A percentile compares a stretch with the other conserved stretches of the same genome.
Evolutionary conservation across 2,113 vertebrate genomes (phyloP).

Genomic region (Sylvietta virens): DNA sequence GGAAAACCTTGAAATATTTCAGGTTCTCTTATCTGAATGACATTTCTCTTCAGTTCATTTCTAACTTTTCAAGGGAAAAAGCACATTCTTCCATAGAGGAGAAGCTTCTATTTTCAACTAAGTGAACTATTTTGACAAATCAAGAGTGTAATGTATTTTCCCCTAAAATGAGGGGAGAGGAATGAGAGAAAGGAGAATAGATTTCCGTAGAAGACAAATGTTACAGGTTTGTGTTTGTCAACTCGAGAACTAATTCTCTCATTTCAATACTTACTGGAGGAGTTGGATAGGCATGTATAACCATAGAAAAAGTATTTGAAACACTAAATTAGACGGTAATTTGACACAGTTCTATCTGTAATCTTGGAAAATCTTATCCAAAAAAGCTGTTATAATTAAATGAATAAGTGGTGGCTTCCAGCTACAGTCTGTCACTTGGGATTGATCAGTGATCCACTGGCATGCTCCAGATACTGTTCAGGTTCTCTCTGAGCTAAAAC

Average conservation of each 20-base stretch:
- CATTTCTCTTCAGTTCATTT: not conserved
- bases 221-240: not conserved
- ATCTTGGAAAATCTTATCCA: constrained; percentile 37
- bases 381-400: not conserved
- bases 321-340: not conserved
- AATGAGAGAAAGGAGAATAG: not conserved
- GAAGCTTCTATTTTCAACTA: not conserved
- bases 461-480: not conserved
- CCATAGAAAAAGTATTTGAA: not conserved
- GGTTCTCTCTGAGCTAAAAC: not conserved
- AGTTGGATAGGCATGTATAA: not conserved
- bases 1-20: constrained; percentile 18
- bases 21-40: not conserved
- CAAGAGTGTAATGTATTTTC: not conserved
- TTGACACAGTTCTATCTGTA: not conserved
- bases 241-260: not conserved
- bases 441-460: not conserved
- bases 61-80: not conserved
- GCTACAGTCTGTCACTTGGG: not conserved
- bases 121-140: not conserved
- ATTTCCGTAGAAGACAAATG: not conserved
- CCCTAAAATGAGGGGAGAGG: not conserved
- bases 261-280: not conserved
- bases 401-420: not conserved
- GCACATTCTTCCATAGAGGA: not conserved